Conservation (phyloP, 1,140 invertebrate genomes). For the Polypedilum vanderplanki region DNA sequence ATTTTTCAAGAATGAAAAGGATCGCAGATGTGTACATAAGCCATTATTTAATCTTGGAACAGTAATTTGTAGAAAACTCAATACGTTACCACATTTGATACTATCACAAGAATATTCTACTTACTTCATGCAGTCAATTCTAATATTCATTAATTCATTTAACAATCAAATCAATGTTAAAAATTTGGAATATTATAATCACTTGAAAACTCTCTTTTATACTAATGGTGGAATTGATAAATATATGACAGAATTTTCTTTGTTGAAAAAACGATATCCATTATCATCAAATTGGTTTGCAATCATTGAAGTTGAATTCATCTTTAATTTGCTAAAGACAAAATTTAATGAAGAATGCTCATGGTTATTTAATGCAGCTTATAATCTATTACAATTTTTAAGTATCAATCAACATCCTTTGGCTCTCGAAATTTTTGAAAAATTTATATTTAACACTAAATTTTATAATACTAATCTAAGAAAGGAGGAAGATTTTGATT, state of each 20-base stretch:
- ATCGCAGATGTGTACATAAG: slow-evolving; percentile 37
- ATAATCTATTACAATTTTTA: slow-evolving; percentile 38
- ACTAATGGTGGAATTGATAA: slow-evolving; percentile 36
- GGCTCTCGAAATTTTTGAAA: slow-evolving; percentile 39
- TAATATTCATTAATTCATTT: slow-evolving; percentile 35
- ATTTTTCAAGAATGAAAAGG: slow-evolving; percentile 35
- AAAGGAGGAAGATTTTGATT: neutral
- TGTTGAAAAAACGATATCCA: slow-evolving; percentile 35
- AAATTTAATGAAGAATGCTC: slow-evolving; percentile 35
- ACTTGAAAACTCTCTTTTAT: slow-evolving; percentile 34
- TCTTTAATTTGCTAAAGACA: slow-evolving; percentile 38
- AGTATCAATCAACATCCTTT: slow-evolving; percentile 36
- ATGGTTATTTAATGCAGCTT: slow-evolving; percentile 37
- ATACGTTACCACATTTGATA: slow-evolving; percentile 38
- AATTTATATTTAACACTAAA: slow-evolving; percentile 37
- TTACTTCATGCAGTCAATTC: slow-evolving; percentile 37
- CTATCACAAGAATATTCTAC: slow-evolving; percentile 39
- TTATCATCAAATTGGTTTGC: slow-evolving; percentile 40
- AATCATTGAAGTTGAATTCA: slow-evolving; percentile 38
- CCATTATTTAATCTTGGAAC: slow-evolving; percentile 41
- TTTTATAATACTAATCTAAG: slow-evolving; percentile 30
- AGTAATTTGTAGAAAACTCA: slow-evolving; percentile 35
- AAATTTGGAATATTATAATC: slow-evolving; percentile 30
- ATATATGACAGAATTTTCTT: slow-evolving; percentile 35
- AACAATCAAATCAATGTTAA: slow-evolving; percentile 32